phyloP scores from a whole-genome alignment of 2,113 vertebrate species.

The Falco punctatus region DNA sequence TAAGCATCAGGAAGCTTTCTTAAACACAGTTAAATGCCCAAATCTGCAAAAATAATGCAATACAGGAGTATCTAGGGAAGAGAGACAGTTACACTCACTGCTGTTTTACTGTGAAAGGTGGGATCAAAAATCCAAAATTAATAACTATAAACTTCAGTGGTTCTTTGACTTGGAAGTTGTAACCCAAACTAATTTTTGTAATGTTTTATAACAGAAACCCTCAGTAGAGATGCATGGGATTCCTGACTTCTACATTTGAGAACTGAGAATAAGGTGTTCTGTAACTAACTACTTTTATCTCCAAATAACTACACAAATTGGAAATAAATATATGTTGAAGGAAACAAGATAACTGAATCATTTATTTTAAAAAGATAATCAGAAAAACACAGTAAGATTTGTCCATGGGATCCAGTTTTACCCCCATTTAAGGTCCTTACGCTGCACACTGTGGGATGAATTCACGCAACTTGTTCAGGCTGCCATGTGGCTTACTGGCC shows the following conservation, averaged over 20 bases:
- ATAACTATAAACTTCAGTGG: not conserved
- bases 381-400: not conserved
- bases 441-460: not conserved
- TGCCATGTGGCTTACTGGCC: not conserved
- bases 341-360: not conserved
- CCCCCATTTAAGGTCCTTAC: not conserved
- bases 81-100: not conserved
- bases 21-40: not conserved
- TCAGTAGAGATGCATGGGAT: not conserved
- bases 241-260: not conserved
- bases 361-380: not conserved
- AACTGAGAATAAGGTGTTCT: not conserved
- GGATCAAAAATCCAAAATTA: not conserved
- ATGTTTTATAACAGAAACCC: not conserved
- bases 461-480: not conserved
- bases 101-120: not conserved
- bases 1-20: not conserved
- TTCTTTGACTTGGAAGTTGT: not conserved
- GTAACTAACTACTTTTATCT: not conserved
- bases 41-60: not conserved
- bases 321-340: not conserved
- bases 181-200: not conserved
- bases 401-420: not conserved
- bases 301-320: not conserved
- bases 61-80: not conserved